A percentile compares a stretch with the other conserved stretches of the same genome.
phyloP scores from a whole-genome alignment of 1,140 invertebrate species.

The Caerostris extrusa region DNA sequence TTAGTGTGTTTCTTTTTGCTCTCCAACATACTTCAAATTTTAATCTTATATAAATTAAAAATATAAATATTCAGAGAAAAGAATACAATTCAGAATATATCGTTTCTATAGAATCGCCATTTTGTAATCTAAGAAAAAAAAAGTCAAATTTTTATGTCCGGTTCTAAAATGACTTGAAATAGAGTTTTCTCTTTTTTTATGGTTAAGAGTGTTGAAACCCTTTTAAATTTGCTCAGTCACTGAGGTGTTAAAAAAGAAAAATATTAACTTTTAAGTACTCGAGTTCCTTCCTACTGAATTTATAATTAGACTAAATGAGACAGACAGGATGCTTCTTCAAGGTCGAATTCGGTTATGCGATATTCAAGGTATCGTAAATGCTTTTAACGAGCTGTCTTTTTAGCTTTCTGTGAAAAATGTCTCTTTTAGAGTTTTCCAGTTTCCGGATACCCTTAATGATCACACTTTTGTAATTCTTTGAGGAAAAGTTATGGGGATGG shows the following conservation, averaged over 20 bases:
- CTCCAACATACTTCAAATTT: no score
- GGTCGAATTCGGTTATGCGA: conserved; percentile 9
- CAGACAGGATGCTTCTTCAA: not conserved
- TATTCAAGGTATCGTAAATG: not conserved
- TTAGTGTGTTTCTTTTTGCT: no score
- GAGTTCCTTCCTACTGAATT: not conserved
- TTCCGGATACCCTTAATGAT: conserved; percentile 1
- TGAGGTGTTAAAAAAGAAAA: not conserved
- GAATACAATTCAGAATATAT: no score
- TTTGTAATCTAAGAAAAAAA: no score
- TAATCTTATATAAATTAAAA: no score
- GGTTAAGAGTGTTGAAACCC: not conserved
- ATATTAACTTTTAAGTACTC: not conserved
- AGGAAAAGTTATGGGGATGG: not conserved
- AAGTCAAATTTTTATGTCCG: no score
- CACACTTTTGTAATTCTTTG: conserved; percentile 11
- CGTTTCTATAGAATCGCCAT: no score
- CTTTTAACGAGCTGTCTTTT: conserved; percentile 12
- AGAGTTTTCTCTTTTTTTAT: not conserved
- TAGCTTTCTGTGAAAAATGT: not conserved
- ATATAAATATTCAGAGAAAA: no score
- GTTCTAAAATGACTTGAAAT: not conserved
- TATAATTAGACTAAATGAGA: conserved; percentile 37
- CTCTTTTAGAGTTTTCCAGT: conserved; percentile 11
- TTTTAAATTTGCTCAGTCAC: not conserved